These are phyloP conservation scores for Dissostichus mawsoni DNA, from an alignment of 2,113 vertebrate species.

Conservation along the genomic window DNA sequence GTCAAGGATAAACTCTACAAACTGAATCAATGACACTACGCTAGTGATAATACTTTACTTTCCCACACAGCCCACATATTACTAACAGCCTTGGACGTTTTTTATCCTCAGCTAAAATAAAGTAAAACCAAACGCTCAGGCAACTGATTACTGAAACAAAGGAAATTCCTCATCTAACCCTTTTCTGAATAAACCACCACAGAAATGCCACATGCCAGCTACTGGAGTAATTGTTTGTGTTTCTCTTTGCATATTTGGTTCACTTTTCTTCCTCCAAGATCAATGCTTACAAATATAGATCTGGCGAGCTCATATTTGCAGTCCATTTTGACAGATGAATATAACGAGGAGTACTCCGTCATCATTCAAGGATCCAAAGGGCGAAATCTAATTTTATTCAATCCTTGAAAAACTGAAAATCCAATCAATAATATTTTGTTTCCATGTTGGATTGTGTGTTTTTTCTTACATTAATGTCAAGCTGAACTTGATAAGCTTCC, in stretches of 20 bases:
- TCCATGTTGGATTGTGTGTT: constrained; percentile 16
- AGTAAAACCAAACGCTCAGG: constrained; percentile 16
- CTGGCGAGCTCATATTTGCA: constrained; percentile 29
- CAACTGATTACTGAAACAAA: constrained; percentile 16
- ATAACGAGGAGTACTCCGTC: constrained; percentile 56
- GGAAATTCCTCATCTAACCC: too few relatives aligned
- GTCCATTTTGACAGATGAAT: constrained; percentile 55
- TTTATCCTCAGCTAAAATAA: not conserved
- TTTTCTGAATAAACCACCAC: constrained; percentile 40
- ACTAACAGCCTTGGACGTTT: constrained; percentile 3
- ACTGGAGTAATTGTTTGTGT: constrained; percentile 68
- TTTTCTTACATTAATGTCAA: constrained; percentile 39
- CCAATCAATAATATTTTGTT: constrained; percentile 36
- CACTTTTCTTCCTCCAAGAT: constrained; percentile 46
- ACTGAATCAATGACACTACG: constrained; percentile 8
- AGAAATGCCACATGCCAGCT: constrained; percentile 70
- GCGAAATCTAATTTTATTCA: constrained; percentile 52
- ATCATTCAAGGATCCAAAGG: constrained; percentile 57
- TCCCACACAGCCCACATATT: constrained; percentile 16
- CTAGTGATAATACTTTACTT: not conserved
- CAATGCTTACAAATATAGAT: constrained; percentile 72
- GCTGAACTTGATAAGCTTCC: constrained; percentile 22
- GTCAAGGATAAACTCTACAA: constrained; percentile 23
- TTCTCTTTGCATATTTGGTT: constrained; percentile 51
- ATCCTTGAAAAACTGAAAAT: constrained; percentile 16